phyloP scores from a whole-genome alignment of 2,113 vertebrate species.

The Silurus meridionalis region DNA sequence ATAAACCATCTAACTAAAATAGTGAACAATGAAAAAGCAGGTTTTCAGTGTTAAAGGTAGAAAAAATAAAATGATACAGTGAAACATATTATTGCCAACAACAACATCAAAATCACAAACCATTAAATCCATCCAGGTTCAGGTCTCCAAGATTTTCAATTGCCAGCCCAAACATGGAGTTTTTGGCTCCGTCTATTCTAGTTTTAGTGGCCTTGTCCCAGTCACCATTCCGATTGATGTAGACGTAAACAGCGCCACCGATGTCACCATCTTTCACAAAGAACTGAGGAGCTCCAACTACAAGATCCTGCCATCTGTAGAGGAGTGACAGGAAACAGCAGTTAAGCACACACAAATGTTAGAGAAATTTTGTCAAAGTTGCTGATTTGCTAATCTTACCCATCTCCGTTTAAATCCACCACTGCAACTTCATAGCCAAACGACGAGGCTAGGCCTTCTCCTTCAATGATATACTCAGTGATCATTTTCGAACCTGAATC shows the following conservation, averaged over 20 bases:
- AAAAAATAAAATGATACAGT: not conserved
- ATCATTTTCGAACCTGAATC: conserved; percentile 59
- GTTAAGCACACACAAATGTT: not conserved
- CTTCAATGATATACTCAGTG: conserved; percentile 81
- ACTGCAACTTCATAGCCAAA: conserved; percentile 95
- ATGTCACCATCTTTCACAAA: conserved; percentile 85
- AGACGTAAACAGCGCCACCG: conserved; percentile 90
- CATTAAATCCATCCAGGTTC: conserved; percentile 82
- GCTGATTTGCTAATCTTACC: conserved; percentile 69
- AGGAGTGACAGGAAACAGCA: conserved; percentile 13
- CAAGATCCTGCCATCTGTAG: conserved; percentile 91
- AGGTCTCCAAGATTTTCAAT: conserved; percentile 88
- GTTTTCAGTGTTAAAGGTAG: not conserved
- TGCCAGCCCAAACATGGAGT: conserved; percentile 95
- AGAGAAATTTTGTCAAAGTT: not conserved
- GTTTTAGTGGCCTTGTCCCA: conserved; percentile 78
- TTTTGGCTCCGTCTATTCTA: conserved; percentile 80
- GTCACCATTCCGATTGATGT: conserved; percentile 81
- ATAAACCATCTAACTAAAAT: not conserved
- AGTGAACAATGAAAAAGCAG: not conserved
- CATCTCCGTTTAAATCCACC: conserved; percentile 88
- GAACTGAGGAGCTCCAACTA: conserved; percentile 93
- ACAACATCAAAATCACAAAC: conserved; percentile 58
- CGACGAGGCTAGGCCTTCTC: conserved; percentile 91
- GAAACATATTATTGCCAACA: not conserved